Percentiles rank a stretch among this genome's conserved stretches.
phyloP scores from a whole-genome alignment of 92 coral and sea anemone species.

The Heteractis magnifica region DNA sequence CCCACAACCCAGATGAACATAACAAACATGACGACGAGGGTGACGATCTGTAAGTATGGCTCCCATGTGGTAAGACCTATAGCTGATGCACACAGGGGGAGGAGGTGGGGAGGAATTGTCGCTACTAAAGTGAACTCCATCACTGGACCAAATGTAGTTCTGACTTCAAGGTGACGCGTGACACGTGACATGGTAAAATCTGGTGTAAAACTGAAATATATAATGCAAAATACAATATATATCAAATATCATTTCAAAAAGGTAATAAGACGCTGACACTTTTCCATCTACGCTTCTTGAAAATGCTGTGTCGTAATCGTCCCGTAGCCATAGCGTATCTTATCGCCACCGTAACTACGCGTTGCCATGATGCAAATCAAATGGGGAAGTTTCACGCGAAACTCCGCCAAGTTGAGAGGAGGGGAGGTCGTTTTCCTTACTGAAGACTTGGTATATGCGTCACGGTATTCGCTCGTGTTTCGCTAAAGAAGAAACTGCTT shows the following conservation, averaged over 20 bases:
- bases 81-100: slow-evolving; percentile 95
- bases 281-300: too few relatives aligned
- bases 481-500: too few relatives aligned
- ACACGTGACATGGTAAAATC: slow-evolving; percentile 98
- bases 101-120: slow-evolving; percentile 95
- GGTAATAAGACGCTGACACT: too few relatives aligned
- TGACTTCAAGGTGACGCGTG: slow-evolving; percentile 86
- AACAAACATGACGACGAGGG: slow-evolving; percentile 66
- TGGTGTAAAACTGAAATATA: slow-evolving; percentile 79
- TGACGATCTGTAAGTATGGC: slow-evolving; percentile 61
- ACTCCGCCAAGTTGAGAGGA: too few relatives aligned
- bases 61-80: slow-evolving; percentile 92
- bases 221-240: neutral
- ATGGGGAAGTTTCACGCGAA: too few relatives aligned
- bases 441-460: too few relatives aligned
- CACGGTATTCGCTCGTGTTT: too few relatives aligned
- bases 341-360: neutral
- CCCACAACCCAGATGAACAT: slow-evolving; percentile 70
- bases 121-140: slow-evolving; percentile 96
- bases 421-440: too few relatives aligned
- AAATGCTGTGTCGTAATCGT: neutral
- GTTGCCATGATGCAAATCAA: too few relatives aligned
- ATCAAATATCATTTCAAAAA: neutral
- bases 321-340: too few relatives aligned
- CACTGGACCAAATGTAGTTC: slow-evolving; percentile 82